Conservation (phyloP, 2,888 invertebrate genomes). For the Tetramorium bicarinatum region DNA sequence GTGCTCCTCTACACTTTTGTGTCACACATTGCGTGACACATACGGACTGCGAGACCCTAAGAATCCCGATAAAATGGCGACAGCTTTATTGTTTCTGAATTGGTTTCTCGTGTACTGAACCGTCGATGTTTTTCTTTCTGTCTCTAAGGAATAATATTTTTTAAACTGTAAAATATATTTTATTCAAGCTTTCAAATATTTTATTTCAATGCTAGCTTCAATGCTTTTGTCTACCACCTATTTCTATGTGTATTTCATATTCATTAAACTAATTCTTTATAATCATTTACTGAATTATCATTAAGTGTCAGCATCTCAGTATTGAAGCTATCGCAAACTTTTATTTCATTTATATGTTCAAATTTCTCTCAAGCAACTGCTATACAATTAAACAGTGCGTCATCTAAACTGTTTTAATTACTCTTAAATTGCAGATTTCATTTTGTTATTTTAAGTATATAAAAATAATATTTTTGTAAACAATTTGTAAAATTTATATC, state of each 20-base stretch:
- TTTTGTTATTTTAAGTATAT: background rate
- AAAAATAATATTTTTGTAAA: background rate
- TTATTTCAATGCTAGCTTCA: background rate
- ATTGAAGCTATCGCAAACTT: background rate
- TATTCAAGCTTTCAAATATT: background rate
- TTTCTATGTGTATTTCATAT: background rate
- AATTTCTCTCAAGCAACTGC: background rate
- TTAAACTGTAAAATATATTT: background rate
- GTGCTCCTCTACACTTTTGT: slow-evolving; percentile 18
- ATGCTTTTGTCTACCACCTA: background rate
- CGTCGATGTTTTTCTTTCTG: background rate
- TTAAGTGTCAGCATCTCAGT: background rate
- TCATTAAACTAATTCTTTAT: background rate
- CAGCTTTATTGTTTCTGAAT: slow-evolving; percentile 14
- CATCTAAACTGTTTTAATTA: no score
- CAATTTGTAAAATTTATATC: background rate
- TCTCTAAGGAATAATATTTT: background rate
- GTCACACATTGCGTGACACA: slow-evolving; percentile 32
- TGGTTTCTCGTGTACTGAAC: background rate
- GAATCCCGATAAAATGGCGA: background rate
- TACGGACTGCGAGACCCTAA: background rate
- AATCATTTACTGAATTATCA: background rate
- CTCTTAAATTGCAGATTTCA: background rate
- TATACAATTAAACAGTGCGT: background rate
- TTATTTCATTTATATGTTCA: background rate